These are phyloP conservation scores for Diaperis boleti DNA, from an alignment of 2,888 invertebrate genomes.

Conservation along the genomic window DNA sequence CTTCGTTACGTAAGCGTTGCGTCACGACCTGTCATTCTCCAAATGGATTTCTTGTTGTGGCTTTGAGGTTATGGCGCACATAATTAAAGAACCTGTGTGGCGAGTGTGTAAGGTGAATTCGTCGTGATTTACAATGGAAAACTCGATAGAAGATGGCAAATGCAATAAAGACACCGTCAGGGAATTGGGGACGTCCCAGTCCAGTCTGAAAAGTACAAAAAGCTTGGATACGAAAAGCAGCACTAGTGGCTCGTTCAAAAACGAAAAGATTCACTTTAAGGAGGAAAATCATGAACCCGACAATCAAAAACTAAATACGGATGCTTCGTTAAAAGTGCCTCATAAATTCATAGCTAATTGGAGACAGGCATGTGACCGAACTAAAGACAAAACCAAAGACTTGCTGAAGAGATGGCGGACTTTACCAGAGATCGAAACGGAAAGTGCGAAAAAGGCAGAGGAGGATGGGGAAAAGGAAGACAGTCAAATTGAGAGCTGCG, in stretches of 20 bases:
- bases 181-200: conserved; percentile 60
- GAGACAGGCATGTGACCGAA: conserved; percentile 81
- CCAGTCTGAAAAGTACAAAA: conserved; percentile 63
- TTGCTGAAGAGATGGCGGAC: conserved; percentile 79
- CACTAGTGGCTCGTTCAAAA: conserved; percentile 61
- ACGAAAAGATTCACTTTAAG: conserved; percentile 64
- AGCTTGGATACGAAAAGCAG: conserved; percentile 60
- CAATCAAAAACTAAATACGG: conserved; percentile 57
- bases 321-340: conserved; percentile 72
- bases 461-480: conserved; percentile 61
- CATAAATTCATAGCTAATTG: conserved; percentile 81
- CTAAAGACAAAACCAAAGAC: conserved; percentile 80
- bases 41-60: conserved; percentile 30
- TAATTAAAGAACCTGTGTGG: conserved; percentile 12
- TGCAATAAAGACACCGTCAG: conserved; percentile 59
- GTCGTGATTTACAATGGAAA: conserved; percentile 55
- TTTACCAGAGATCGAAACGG: conserved; percentile 71
- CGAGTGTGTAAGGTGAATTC: conserved; percentile 5
- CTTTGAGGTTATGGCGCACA: conserved; percentile 27
- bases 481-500: conserved; percentile 68
- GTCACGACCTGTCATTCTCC: conserved; percentile 11
- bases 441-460: conserved; percentile 64
- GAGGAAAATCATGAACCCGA: conserved; percentile 53
- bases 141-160: conserved; percentile 56
- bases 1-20: conserved; percentile 16